phyloP scores from a whole-genome alignment of 64 coral and sea anemone genomes.

The Dendronephthya gigantea region DNA sequence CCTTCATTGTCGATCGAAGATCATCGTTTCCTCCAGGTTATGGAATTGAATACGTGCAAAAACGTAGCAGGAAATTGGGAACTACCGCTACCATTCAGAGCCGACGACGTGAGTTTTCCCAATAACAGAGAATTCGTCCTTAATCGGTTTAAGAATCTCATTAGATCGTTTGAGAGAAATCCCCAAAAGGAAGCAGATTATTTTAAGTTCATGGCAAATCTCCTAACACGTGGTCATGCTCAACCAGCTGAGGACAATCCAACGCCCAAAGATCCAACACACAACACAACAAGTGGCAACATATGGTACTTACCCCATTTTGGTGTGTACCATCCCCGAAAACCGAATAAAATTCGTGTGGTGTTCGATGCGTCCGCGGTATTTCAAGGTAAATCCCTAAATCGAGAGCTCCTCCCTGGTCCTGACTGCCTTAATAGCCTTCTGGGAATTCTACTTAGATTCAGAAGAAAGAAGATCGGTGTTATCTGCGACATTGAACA shows the following conservation, averaged over 20 bases:
- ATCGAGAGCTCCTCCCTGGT: neutral
- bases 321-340: neutral
- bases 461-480: constrained; percentile 4
- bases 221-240: neutral
- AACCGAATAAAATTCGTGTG: neutral
- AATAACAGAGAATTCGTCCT: neutral
- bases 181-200: neutral
- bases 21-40: neutral
- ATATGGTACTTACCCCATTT: constrained; percentile 11
- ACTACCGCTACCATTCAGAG: neutral
- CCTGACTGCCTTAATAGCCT: neutral
- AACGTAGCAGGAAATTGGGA: constrained; percentile 3
- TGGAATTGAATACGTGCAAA: neutral
- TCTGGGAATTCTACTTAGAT: neutral
- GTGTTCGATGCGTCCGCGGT: neutral
- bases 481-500: neutral
- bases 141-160: neutral
- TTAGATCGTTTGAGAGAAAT: neutral
- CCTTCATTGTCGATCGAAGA: neutral
- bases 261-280: neutral
- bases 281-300: neutral
- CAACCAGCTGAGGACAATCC: neutral
- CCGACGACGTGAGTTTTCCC: neutral
- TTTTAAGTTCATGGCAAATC: neutral
- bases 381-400: constrained; percentile 2